Evolutionary conservation across 2,113 vertebrate species (phyloP), one percentile per base, ranked within the genome.

Genomic region (Nanorana parkeri): DNA sequence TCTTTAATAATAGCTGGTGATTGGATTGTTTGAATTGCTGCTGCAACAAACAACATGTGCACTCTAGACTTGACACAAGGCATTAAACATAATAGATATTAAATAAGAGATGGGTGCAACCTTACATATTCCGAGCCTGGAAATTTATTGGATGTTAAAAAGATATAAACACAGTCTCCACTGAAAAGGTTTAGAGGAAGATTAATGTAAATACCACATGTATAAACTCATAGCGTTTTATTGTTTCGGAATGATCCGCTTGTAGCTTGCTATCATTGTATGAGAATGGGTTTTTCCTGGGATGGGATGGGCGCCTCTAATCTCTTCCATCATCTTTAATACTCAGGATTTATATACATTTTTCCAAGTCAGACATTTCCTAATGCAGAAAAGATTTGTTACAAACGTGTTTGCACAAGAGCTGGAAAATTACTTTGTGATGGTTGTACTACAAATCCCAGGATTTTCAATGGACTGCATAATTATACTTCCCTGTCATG

Each of bases 1-100:
- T 29, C 7, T 84, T 86, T 83, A 88, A 85, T 23, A 80, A 47
- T 78, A 64, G 71, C 64, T 86, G 51, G 28, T 58, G 77, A 19
- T 83, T 86, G 69, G 80, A 83, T 68, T 60, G 28, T 76, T 78
- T 78, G 58, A 68, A 5, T 77, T 3, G 60, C 54, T 85, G 26
- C 68, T 73, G 19, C 84, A 86, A 71, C 78, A 16, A 79, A 32
- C 0, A 29, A 26, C 76, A 28, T 72, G 58, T 84, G 26, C 52
- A 86, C 32, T 73, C 51, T 75, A 78, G n/a, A n/a, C 61, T 67
- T 47, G 28, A 82, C 71, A 32, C 26, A 81, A 11, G n/a, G 67
- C 68, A 82, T 75, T 66, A 82, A 67, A 58, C 51, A 81, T 65
- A 58, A 74, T 68, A 68, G 28, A 75, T 82, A 75, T 41, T 75